Conservation (phyloP, 2,797 vertebrate genomes). For the Macropus fuliginosus region DNA sequence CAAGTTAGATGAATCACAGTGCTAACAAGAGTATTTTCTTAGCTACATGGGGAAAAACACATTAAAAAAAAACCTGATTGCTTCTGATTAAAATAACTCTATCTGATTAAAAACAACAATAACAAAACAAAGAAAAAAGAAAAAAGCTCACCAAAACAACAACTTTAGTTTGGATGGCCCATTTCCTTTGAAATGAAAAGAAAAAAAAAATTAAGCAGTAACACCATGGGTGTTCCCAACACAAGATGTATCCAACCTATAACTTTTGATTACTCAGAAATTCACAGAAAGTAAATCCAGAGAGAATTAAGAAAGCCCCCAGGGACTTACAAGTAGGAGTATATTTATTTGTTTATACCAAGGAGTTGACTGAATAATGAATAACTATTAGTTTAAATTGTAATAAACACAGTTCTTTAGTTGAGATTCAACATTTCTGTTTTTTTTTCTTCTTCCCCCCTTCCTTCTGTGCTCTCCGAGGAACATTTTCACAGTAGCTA, state of each 20-base stretch:
- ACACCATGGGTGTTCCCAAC: constrained; percentile 79
- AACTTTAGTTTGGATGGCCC: constrained; percentile 77
- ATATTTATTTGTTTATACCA: constrained; percentile 83
- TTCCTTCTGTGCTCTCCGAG: constrained; percentile 69
- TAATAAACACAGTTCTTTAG: constrained; percentile 82
- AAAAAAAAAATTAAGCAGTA: constrained; percentile 72
- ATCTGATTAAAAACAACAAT: constrained; percentile 77
- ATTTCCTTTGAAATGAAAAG: constrained; percentile 76
- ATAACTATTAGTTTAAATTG: constrained; percentile 83
- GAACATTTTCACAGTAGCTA: constrained; percentile 59
- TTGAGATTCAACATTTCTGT: constrained; percentile 74
- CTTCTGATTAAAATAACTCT: constrained; percentile 76
- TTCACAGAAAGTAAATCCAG: constrained; percentile 84
- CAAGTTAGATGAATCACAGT: constrained; percentile 66
- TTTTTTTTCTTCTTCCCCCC: constrained; percentile 63
- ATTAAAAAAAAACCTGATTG: constrained; percentile 71
- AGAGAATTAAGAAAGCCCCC: constrained; percentile 83
- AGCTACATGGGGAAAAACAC: constrained; percentile 60
- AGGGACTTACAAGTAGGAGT: constrained; percentile 81
- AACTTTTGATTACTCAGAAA: constrained; percentile 84
- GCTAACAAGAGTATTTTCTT: constrained; percentile 77
- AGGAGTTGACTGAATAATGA: constrained; percentile 82
- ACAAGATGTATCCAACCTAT: constrained; percentile 82
- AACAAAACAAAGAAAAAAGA: constrained; percentile 69
- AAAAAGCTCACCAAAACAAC: constrained; percentile 32